A percentile compares a stretch with the other conserved stretches of the same genome.
Conservation (phyloP, 2,797 vertebrate genomes). For the Oryzias sinensis region DNA sequence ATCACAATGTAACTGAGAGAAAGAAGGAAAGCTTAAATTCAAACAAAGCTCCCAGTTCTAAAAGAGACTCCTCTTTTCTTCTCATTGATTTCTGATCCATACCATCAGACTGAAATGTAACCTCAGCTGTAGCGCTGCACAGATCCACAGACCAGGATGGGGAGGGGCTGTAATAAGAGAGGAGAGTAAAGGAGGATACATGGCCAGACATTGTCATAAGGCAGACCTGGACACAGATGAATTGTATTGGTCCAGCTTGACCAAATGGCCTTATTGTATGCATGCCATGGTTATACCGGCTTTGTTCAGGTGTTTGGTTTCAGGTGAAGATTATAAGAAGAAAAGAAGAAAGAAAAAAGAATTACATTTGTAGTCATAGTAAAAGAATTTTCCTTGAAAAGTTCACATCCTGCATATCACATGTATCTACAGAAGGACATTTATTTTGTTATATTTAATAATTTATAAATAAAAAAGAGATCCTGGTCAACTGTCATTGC, state of each 20-base stretch:
- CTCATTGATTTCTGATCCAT: constrained; percentile 44
- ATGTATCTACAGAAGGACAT: constrained; percentile 10
- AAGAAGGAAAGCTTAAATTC: constrained; percentile 23
- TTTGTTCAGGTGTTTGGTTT: constrained; percentile 62
- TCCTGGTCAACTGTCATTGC: constrained; percentile 49
- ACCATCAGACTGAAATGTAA: constrained; percentile 24
- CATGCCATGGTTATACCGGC: constrained; percentile 34
- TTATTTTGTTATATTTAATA: not conserved
- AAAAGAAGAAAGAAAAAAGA: not conserved
- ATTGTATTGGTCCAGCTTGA: constrained; percentile 47
- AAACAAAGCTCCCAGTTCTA: constrained; percentile 27
- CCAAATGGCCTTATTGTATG: constrained; percentile 56
- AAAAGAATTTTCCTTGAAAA: constrained; percentile 37
- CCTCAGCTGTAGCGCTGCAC: constrained; percentile 2
- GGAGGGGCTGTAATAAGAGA: constrained; percentile 20
- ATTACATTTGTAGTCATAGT: constrained; percentile 35
- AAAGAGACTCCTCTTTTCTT: constrained; percentile 14
- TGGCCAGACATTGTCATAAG: constrained; percentile 43
- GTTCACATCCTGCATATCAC: constrained; percentile 16
- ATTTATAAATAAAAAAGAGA: not conserved
- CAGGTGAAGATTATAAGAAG: constrained; percentile 52
- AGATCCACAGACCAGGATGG: constrained; percentile 18
- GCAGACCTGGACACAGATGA: constrained; percentile 32
- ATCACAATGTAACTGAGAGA: constrained; percentile 9
- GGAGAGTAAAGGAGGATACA: constrained; percentile 29